Percentiles rank a stretch among this genome's conserved stretches.
These are phyloP conservation scores for Colletes gigas DNA, from an alignment of 1,140 invertebrate species.

Conservation along the genomic window DNA sequence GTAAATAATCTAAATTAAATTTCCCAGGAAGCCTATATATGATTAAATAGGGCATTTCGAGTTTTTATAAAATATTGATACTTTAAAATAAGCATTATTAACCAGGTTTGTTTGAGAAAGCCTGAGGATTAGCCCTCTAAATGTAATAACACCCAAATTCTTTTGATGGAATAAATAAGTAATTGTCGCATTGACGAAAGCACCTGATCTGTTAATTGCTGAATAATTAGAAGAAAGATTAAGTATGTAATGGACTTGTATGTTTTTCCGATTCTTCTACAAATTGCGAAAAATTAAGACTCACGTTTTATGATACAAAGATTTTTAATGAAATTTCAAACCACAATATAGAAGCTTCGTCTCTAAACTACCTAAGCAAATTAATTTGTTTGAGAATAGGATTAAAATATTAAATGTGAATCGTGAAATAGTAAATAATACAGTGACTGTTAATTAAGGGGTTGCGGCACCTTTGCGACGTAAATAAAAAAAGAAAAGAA, in stretches of 20 bases:
- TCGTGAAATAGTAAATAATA: no score
- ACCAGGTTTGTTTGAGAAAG: conserved; percentile 62
- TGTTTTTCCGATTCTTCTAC: not conserved
- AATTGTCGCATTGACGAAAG: conserved; percentile 55
- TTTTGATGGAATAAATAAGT: conserved; percentile 53
- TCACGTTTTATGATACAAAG: not conserved
- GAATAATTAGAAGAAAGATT: conserved; percentile 61
- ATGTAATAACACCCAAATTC: conserved; percentile 63
- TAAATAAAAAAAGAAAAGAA: no score
- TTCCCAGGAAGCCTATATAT: conserved; percentile 55
- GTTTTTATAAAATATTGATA: conserved; percentile 55
- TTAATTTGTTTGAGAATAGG: no score
- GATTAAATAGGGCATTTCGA: conserved; percentile 57
- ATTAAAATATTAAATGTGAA: no score
- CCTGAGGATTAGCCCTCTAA: conserved; percentile 59
- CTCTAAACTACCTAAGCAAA: no score
- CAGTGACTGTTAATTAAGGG: no score
- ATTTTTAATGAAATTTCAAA: no score
- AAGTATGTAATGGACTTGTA: conserved; percentile 60
- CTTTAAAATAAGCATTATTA: conserved; percentile 59
- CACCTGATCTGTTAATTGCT: conserved; percentile 64
- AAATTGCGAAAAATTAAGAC: not conserved
- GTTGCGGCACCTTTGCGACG: no score
- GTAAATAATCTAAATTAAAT: conserved; percentile 56
- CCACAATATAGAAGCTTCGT: no score